Conservation (phyloP, 2,797 vertebrate genomes). For the Scomberomorus guttatus region DNA sequence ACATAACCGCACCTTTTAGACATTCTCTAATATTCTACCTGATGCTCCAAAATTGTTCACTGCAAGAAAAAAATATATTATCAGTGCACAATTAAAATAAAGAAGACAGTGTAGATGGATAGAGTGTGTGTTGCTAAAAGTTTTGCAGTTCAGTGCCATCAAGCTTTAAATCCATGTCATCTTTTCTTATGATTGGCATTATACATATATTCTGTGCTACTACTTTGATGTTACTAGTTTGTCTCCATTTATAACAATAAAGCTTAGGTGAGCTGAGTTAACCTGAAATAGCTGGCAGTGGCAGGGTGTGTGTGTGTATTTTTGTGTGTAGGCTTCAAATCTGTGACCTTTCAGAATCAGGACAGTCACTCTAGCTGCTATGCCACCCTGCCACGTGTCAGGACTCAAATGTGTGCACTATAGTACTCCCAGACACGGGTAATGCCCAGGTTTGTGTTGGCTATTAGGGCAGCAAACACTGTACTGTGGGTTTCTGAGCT, state of each 20-base stretch:
- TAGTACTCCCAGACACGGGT: slow-evolving; percentile 28
- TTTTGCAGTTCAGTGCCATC: background rate
- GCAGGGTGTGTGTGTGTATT: background rate
- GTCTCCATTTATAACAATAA: background rate
- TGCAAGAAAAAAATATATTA: background rate
- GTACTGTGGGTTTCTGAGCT: slow-evolving; percentile 39
- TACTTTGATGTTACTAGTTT: slow-evolving; percentile 19
- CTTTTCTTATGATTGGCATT: background rate
- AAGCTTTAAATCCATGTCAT: background rate
- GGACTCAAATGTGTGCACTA: slow-evolving; percentile 38
- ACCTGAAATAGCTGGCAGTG: slow-evolving; percentile 4
- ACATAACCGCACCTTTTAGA: background rate
- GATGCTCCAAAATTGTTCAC: background rate
- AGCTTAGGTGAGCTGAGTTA: slow-evolving; percentile 18
- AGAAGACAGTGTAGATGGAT: background rate
- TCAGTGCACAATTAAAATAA: slow-evolving; percentile 1
- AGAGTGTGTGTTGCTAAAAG: background rate
- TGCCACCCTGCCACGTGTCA: slow-evolving; percentile 38
- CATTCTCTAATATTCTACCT: background rate
- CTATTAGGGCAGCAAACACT: slow-evolving; percentile 34
- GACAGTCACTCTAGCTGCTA: slow-evolving; percentile 25
- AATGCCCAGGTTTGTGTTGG: slow-evolving; percentile 52
- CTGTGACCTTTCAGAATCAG: slow-evolving; percentile 48
- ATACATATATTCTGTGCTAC: background rate
- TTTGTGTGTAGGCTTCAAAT: slow-evolving; percentile 31